These are phyloP conservation scores for Tetramorium alpestre DNA, from an alignment of 1,140 invertebrate genomes.

Conservation along the genomic window DNA sequence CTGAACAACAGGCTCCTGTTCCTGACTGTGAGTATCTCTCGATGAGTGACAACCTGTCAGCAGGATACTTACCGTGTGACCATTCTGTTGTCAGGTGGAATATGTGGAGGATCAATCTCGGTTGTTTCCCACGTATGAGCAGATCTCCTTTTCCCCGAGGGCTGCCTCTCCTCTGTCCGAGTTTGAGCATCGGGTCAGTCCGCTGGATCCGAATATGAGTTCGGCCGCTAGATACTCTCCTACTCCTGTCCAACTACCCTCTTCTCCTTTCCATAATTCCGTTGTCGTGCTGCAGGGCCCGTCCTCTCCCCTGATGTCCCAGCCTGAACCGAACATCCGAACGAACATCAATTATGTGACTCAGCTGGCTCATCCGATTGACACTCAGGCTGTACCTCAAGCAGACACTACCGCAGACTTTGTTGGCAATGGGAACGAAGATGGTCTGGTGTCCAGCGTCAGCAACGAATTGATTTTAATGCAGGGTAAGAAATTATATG, in stretches of 20 bases:
- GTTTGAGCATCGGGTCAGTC: conserved; percentile 86
- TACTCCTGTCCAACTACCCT: conserved; percentile 84
- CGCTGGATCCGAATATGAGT: conserved; percentile 88
- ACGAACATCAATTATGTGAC: conserved; percentile 80
- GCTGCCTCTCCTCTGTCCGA: conserved; percentile 85
- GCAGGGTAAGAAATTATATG: conserved; percentile 75
- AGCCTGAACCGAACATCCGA: conserved; percentile 74
- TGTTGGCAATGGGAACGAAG: conserved; percentile 79
- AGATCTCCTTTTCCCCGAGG: conserved; percentile 83
- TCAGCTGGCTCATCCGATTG: conserved; percentile 75
- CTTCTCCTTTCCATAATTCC: conserved; percentile 85
- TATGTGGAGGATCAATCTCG: conserved; percentile 85
- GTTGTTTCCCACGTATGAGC: conserved; percentile 83
- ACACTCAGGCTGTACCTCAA: conserved; percentile 74
- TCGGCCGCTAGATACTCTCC: conserved; percentile 87
- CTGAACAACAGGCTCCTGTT: conserved; percentile 81
- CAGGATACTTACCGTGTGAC: background rate
- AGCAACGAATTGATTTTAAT: conserved; percentile 83
- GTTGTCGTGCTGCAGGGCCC: conserved; percentile 85
- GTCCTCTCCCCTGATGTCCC: conserved; percentile 81
- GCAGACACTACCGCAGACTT: conserved; percentile 78
- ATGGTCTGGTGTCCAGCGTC: conserved; percentile 80
- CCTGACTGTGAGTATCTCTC: conserved; percentile 79
- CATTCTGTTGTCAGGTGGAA: conserved; percentile 83
- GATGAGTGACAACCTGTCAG: background rate